Evolutionary conservation across 2,888 invertebrate genomes (phyloP).

Genomic region (Lapara coniferarum): DNA sequence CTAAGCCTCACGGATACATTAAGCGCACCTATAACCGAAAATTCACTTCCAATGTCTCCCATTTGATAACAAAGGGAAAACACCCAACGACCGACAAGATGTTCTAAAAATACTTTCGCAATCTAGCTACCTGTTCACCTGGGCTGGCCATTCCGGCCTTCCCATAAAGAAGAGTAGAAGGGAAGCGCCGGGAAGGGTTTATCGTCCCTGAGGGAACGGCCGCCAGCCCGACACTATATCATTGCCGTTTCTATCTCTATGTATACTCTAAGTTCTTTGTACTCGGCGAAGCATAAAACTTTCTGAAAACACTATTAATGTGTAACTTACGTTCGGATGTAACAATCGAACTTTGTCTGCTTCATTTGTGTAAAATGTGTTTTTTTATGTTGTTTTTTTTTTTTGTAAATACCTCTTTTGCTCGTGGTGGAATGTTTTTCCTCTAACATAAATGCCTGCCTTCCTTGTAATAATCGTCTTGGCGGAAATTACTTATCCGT

Average conservation of each 20-base stretch:
- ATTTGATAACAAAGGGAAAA: slow-evolving; percentile 82
- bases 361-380: slow-evolving; percentile 42
- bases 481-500: slow-evolving; percentile 18
- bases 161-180: slow-evolving; percentile 83
- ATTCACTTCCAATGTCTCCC: slow-evolving; percentile 70
- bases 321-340: slow-evolving; percentile 46
- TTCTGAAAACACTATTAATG: slow-evolving; percentile 65
- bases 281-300: slow-evolving; percentile 63
- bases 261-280: slow-evolving; percentile 69
- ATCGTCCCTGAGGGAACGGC: slow-evolving; percentile 80
- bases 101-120: slow-evolving; percentile 82
- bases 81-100: slow-evolving; percentile 79
- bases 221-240: slow-evolving; percentile 81
- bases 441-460: background rate
- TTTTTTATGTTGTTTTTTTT: background rate
- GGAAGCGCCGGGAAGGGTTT: slow-evolving; percentile 81
- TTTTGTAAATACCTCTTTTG: slow-evolving; percentile 6
- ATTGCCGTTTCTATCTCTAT: slow-evolving; percentile 77
- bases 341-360: slow-evolving; percentile 43
- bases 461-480: slow-evolving; percentile 4
- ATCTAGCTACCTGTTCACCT: slow-evolving; percentile 82
- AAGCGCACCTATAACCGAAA: slow-evolving; percentile 64
- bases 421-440: background rate
- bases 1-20: slow-evolving; percentile 63
- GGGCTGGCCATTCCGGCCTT: slow-evolving; percentile 80